phyloP scores from a whole-genome alignment of 2,888 invertebrate species.

The Thereva nobilitata region DNA sequence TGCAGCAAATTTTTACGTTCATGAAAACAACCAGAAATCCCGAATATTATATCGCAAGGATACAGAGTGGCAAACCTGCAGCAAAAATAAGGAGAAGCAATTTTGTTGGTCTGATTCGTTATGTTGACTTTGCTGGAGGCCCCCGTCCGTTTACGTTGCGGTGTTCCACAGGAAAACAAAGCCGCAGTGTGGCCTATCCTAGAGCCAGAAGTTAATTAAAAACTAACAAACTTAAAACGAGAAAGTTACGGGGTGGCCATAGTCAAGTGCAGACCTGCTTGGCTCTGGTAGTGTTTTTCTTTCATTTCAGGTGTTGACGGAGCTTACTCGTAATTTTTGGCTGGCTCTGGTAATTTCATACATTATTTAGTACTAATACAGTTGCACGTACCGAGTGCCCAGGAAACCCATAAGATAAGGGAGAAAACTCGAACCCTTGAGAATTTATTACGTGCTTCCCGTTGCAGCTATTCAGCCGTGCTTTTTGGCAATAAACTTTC shows the following conservation, averaged over 20 bases:
- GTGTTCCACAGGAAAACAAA: conserved; percentile 14
- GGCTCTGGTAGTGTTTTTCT: conserved; percentile 37
- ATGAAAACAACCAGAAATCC: too few species aligned
- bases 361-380: conserved; percentile 22
- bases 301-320: conserved; percentile 42
- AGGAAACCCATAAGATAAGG: not conserved
- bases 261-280: conserved; percentile 41
- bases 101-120: too few species aligned
- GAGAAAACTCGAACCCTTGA: not conserved
- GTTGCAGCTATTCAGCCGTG: too few species aligned
- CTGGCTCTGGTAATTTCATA: conserved; percentile 24
- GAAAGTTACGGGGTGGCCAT: conserved; percentile 37
- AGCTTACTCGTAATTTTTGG: conserved; percentile 14
- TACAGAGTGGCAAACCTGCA: not conserved
- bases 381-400: not conserved
- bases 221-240: conserved; percentile 56
- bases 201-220: conserved; percentile 59
- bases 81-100: not conserved
- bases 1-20: too few species aligned
- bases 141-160: not conserved
- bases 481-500: too few species aligned
- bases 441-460: too few species aligned
- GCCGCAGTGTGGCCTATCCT: conserved; percentile 55
- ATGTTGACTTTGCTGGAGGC: too few species aligned
- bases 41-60: not conserved